Evolutionary conservation across 2,797 vertebrate species (phyloP).

Genomic region (Crocidura indochinensis): DNA sequence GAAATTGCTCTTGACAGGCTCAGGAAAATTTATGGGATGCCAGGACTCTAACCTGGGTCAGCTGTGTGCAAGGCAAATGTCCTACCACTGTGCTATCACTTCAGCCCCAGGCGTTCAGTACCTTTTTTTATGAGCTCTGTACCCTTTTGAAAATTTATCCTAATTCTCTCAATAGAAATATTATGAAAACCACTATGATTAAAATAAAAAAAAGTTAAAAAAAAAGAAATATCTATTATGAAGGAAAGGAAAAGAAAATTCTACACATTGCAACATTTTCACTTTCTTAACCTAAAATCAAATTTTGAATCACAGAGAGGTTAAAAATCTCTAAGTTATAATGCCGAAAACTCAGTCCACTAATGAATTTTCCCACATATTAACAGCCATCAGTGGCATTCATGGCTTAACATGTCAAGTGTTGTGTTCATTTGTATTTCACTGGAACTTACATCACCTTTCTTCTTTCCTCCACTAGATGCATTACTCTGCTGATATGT

Average conservation of each 20-base stretch:
- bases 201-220: no score
- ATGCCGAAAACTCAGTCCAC: constrained; percentile 22
- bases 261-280: constrained; percentile 43
- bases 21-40: no score
- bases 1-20: no score
- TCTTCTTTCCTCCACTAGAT: constrained; percentile 86
- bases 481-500: constrained; percentile 87
- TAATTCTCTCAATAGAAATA: constrained; percentile 63
- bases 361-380: constrained; percentile 74
- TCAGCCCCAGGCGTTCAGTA: neutral
- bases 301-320: neutral
- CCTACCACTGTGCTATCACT: no score
- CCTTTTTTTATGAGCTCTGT: constrained; percentile 18
- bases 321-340: constrained; percentile 30
- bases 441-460: constrained; percentile 81
- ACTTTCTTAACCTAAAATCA: neutral
- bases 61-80: no score
- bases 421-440: constrained; percentile 88
- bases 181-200: no score
- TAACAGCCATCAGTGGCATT: constrained; percentile 77
- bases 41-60: no score
- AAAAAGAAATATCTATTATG: constrained; percentile 49
- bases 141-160: constrained; percentile 56
- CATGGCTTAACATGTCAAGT: constrained; percentile 85
- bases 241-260: neutral